A percentile compares a stretch with the other conserved stretches of the same genome.
Evolutionary conservation across 2,113 vertebrate genomes (phyloP).

Genomic region (Indri indri): DNA sequence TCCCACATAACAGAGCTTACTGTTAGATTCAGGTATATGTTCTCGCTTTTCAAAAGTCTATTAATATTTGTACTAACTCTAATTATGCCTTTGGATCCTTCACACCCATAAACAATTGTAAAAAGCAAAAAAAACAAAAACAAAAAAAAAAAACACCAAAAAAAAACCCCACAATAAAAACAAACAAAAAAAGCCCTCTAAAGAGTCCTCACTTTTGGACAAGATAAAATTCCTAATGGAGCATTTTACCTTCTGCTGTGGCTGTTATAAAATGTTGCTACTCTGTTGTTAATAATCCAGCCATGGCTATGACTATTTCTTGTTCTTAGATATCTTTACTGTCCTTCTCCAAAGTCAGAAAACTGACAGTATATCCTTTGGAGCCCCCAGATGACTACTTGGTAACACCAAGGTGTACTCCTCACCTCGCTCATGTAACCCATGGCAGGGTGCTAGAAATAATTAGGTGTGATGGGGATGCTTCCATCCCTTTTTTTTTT

Average conservation of each 20-base stretch:
- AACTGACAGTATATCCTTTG: background rate
- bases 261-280: background rate
- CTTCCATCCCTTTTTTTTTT: background rate
- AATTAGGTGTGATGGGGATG: background rate
- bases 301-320: background rate
- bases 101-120: background rate
- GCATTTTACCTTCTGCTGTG: background rate
- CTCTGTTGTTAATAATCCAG: background rate
- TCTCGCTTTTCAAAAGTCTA: background rate
- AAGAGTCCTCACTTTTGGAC: background rate
- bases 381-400: background rate
- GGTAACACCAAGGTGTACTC: background rate
- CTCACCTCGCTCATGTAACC: background rate
- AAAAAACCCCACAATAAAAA: background rate
- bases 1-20: no score
- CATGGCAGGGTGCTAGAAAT: background rate
- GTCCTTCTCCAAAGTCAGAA: background rate
- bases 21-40: background rate
- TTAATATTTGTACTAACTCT: background rate
- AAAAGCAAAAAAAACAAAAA: background rate
- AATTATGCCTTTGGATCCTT: background rate
- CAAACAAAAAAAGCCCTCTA: background rate
- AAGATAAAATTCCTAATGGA: background rate
- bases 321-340: background rate
- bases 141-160: background rate